Base-by-base conservation (phyloP, 2,797 vertebrate genomes). In the Bovichtus variegatus region DNA sequence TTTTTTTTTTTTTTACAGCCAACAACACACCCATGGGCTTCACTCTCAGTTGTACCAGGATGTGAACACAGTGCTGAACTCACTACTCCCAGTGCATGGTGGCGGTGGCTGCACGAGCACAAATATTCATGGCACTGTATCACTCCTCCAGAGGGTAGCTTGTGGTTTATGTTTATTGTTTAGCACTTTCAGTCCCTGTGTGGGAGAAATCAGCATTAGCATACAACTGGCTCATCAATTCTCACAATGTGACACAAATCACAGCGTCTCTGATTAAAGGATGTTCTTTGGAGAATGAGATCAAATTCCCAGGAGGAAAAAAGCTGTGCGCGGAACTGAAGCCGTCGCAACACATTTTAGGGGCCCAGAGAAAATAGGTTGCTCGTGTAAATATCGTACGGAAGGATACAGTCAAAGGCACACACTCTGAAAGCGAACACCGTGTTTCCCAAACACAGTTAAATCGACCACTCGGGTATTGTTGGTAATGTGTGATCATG, bases 1-100 rank as follows among this genome's bases (percentile, higher is more conserved):
- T n/a, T n/a, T n/a, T n/a, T n/a, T n/a, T n/a, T 82, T 81, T 75
- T 92, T 87, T 89, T 77, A 83, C 84, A 68, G 68, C 78, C 82
- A 82, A 78, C 75, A 88, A 80, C 70, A 49, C 53, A 77, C 86
- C 73, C 82, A 80, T 74, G 86, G 82, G 84, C 70, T 88, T 82
- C 29, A 60, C 57, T 76, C 77, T 64, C 57, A 76, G 50, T 55
- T 58, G 43, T 49, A 71, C 59, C 46, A 57, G 46, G 64, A 71
- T 61, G 60, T 61, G 67, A 80, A 74, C 43, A 74, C 73, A 63
- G 75, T 70, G 54, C 73, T 57, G 68, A 81, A 23, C 11, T 58
- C 54, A 31, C 68, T 58, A 25, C 60, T 75, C 38, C 34, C 51
- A 59, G 34, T 40, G 47, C 44, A 61, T 0, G 2, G 40, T 44